Conservation (phyloP, 2,113 vertebrate genomes). For the Drymodes brunneopygia region DNA sequence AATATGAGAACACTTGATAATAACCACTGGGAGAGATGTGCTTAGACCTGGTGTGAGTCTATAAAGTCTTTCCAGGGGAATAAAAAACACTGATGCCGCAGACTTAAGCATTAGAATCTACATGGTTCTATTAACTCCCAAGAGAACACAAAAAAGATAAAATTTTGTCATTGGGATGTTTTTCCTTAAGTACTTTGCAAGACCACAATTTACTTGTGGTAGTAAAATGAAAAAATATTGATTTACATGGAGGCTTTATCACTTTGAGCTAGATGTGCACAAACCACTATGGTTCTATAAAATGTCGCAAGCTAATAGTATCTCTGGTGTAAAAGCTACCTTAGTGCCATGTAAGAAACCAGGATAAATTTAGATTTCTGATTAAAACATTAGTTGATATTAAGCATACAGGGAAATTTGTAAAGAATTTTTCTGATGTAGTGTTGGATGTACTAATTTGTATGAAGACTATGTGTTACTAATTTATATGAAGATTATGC, state of each 20-base stretch:
- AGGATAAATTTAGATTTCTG: neutral
- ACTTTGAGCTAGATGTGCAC: neutral
- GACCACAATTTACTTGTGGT: neutral
- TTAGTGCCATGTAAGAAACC: neutral
- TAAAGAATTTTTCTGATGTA: neutral
- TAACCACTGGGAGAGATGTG: neutral
- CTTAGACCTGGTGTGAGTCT: neutral
- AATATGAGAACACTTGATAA: fast-evolving
- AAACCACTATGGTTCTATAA: neutral
- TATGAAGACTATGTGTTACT: neutral
- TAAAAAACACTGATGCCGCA: neutral
- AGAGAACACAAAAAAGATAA: neutral
- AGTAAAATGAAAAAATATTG: neutral
- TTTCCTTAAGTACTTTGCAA: neutral
- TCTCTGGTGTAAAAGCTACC: neutral
- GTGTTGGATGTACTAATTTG: neutral
- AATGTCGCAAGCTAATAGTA: neutral
- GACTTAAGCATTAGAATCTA: neutral
- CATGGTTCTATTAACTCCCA: neutral
- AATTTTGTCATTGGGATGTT: neutral
- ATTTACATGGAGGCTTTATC: neutral
- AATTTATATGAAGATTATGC: neutral
- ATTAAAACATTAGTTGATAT: neutral
- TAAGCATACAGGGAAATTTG: neutral
- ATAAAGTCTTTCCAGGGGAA: neutral